These are phyloP conservation scores for Pediacus dermestoides DNA, from an alignment of 2,888 invertebrate genomes.

Conservation along the genomic window DNA sequence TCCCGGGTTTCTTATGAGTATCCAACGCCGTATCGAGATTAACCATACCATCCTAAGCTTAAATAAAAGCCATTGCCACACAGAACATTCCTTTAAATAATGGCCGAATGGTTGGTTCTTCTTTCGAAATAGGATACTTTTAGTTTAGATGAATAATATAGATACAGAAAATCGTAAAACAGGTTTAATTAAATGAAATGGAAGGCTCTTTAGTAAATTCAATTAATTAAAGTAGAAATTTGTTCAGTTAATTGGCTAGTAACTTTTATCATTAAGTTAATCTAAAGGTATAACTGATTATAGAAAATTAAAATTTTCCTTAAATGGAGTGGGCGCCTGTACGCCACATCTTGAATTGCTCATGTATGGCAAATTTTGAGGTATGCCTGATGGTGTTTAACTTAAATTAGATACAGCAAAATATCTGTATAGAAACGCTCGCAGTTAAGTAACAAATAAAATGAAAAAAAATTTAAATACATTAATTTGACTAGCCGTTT, in stretches of 20 bases:
- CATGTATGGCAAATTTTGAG: slow-evolving; percentile 1
- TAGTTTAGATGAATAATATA: background rate
- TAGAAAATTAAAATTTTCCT: slow-evolving; percentile 2
- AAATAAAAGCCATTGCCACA: slow-evolving; percentile 1
- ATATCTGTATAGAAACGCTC: too few species aligned
- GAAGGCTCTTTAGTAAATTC: too few species aligned
- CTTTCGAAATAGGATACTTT: slow-evolving; percentile 11
- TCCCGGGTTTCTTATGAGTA: slow-evolving; percentile 7
- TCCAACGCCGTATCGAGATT: slow-evolving; percentile 1
- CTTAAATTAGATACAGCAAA: too few species aligned
- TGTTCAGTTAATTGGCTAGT: too few species aligned
- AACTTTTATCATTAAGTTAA: slow-evolving; percentile 1
- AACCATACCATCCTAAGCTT: background rate
- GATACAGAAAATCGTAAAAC: slow-evolving; percentile 2
- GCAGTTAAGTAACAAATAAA: too few species aligned
- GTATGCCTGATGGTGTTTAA: too few species aligned
- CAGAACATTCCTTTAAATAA: slow-evolving; percentile 1
- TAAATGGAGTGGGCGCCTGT: background rate
- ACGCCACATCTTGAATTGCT: background rate
- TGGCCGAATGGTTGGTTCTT: slow-evolving; percentile 8
- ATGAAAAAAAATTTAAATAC: too few species aligned
- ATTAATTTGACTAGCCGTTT: too few species aligned
- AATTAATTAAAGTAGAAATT: too few species aligned
- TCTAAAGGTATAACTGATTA: slow-evolving; percentile 1
- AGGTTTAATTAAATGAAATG: slow-evolving; percentile 2